Evolutionary conservation across 2,113 vertebrate species (phyloP).

Genomic region (Nycticebus coucang): DNA sequence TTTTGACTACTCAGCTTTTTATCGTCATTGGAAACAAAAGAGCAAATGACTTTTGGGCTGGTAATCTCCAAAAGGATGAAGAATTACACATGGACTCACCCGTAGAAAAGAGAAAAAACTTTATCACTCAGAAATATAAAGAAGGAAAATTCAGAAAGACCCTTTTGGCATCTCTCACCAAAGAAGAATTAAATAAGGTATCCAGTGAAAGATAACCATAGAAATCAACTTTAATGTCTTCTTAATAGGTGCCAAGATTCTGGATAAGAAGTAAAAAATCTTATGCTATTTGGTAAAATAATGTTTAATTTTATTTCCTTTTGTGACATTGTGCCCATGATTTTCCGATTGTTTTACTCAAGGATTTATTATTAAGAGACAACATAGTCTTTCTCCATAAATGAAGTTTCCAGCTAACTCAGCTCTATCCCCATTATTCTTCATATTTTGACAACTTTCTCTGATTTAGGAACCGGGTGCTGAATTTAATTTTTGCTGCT

Average conservation of each 20-base stretch:
- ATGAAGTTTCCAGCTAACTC: background rate
- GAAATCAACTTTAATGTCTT: background rate
- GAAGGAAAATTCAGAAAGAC: constrained; percentile 92
- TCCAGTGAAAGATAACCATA: background rate
- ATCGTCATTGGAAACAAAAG: constrained; percentile 94
- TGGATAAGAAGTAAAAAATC: background rate
- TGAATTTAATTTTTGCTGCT: background rate
- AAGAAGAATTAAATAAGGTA: constrained; percentile 95
- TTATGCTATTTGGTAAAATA: background rate
- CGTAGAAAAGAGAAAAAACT: constrained; percentile 90
- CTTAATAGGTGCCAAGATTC: background rate
- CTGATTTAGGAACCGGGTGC: background rate
- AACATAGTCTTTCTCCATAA: background rate
- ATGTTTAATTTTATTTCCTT: background rate
- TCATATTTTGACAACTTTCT: background rate
- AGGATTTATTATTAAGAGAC: background rate
- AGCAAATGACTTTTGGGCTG: constrained; percentile 96
- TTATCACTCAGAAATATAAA: constrained; percentile 95
- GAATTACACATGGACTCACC: constrained; percentile 87
- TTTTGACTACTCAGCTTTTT: constrained; percentile 89
- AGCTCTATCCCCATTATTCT: background rate
- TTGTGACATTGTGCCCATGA: background rate
- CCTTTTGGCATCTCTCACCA: constrained; percentile 83
- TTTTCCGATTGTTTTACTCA: background rate
- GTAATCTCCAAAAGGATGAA: constrained; percentile 91